Conservation (phyloP, 2,797 vertebrate genomes). For the Anableps anableps region DNA sequence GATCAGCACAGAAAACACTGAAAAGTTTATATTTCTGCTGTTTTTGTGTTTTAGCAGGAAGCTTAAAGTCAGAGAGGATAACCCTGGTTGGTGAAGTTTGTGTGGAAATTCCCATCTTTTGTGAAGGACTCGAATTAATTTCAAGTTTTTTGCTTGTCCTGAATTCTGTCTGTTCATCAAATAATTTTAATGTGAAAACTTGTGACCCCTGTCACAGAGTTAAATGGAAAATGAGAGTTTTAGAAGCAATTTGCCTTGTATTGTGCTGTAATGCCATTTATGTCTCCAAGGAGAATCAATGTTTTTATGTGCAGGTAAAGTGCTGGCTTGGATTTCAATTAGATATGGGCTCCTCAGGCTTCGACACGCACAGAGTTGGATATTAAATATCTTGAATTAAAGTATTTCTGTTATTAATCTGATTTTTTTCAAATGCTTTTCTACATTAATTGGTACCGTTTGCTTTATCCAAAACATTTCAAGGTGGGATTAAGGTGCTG, state of each 20-base stretch:
- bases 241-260: conserved; percentile 39
- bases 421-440: conserved; percentile 22
- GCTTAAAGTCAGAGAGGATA: too few species aligned
- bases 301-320: conserved; percentile 48
- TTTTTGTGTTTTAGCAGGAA: too few species aligned
- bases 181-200: conserved; percentile 13
- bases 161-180: not conserved
- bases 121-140: not conserved
- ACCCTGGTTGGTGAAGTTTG: not conserved
- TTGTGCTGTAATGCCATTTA: conserved; percentile 28
- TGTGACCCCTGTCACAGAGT: not conserved
- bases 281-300: conserved; percentile 40
- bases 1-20: too few species aligned
- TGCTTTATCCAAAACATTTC: conserved; percentile 4
- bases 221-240: conserved; percentile 44
- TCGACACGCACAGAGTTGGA: conserved; percentile 20
- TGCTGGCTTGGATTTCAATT: conserved; percentile 48
- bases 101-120: not conserved
- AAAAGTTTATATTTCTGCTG: too few species aligned
- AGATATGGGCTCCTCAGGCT: conserved; percentile 37
- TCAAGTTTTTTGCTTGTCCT: not conserved
- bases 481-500: not conserved
- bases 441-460: conserved; percentile 16
- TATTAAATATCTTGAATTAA: conserved; percentile 49
- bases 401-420: conserved; percentile 40